phyloP scores from a whole-genome alignment of 2,113 vertebrate genomes.

The Ammodytes marinus region DNA sequence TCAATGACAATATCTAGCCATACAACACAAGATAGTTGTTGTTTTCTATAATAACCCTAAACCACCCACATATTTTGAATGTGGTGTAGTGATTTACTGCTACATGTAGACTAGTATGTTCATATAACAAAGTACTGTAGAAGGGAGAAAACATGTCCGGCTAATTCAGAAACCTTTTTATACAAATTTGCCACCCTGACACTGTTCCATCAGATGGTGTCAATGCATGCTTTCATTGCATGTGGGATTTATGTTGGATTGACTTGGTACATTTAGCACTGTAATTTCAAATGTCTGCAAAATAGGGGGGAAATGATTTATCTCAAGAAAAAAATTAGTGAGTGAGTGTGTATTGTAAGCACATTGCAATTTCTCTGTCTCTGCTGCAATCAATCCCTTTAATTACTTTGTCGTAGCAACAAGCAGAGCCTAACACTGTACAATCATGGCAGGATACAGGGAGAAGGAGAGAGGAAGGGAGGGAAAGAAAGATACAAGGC shows the following conservation, averaged over 20 bases:
- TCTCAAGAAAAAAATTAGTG: constrained; percentile 24
- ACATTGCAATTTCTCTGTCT: constrained; percentile 48
- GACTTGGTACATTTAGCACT: constrained; percentile 50
- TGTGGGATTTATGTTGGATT: constrained; percentile 42
- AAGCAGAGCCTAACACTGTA: constrained; percentile 65
- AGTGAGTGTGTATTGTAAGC: constrained; percentile 32
- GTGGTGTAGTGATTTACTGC: background rate
- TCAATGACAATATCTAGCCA: background rate
- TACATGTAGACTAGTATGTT: background rate
- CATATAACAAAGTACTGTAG: background rate
- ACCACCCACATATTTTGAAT: background rate
- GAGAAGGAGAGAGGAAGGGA: background rate
- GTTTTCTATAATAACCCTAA: background rate
- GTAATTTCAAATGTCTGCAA: constrained; percentile 50
- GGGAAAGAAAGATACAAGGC: background rate
- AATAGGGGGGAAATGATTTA: constrained; percentile 43
- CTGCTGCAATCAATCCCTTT: constrained; percentile 78
- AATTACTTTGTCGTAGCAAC: constrained; percentile 77
- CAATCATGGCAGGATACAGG: constrained; percentile 30
- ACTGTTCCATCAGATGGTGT: constrained; percentile 15
- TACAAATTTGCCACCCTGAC: background rate
- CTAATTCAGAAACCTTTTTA: background rate
- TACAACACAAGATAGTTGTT: background rate
- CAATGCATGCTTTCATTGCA: constrained; percentile 18
- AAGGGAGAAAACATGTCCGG: background rate